Conservation (phyloP, 2,113 vertebrate species). For the Choloepus hoffmanni region DNA sequence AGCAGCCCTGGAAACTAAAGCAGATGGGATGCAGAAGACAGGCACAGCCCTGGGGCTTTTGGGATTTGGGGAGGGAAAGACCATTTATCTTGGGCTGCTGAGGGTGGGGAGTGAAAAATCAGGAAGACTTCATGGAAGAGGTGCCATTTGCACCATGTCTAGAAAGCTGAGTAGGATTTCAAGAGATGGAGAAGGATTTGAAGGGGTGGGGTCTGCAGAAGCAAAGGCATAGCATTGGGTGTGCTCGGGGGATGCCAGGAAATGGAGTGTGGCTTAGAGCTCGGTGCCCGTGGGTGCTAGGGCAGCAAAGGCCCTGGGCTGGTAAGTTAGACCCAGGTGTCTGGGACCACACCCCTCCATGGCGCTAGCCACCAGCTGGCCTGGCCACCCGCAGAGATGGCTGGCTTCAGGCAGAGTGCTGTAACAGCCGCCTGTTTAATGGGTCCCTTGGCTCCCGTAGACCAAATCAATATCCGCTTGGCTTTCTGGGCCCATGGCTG, state of each 20-base stretch:
- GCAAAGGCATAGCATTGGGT: neutral
- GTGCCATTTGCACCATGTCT: neutral
- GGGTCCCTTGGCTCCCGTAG: constrained; percentile 52
- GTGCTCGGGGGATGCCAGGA: neutral
- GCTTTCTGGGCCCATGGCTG: constrained; percentile 23
- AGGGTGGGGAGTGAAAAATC: neutral
- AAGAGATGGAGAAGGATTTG: neutral
- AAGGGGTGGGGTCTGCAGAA: too few species aligned
- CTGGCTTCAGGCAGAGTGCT: constrained; percentile 40
- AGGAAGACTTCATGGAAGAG: neutral
- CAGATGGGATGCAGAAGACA: neutral
- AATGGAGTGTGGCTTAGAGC: neutral
- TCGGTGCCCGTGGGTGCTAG: neutral
- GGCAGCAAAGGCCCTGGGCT: neutral
- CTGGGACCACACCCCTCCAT: neutral
- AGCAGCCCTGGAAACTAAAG: too few species aligned
- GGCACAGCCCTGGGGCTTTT: neutral
- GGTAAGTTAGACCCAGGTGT: neutral
- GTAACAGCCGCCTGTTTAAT: constrained; percentile 43
- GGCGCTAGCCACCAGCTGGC: neutral
- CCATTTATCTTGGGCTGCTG: neutral
- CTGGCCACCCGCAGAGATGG: neutral
- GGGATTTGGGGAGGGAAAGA: neutral
- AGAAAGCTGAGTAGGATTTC: neutral
- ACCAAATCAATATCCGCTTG: constrained; percentile 63